Evolutionary conservation across 2,797 vertebrate species (phyloP).

Genomic region (Zalophus californianus): DNA sequence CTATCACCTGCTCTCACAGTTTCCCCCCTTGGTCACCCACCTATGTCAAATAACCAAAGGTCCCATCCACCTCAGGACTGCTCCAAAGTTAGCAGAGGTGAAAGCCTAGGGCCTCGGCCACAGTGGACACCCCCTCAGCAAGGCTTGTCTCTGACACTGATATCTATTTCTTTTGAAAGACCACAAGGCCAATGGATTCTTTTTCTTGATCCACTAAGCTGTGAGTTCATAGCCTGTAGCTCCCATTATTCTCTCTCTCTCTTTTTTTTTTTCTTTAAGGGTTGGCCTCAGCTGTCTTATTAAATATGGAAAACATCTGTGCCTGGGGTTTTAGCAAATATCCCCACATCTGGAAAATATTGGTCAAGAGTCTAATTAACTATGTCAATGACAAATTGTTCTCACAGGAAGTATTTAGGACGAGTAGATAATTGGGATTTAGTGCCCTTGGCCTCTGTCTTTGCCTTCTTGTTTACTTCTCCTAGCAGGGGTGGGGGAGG

Average conservation of each 20-base stretch:
- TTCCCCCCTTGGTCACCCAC: neutral
- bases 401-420: constrained; percentile 86
- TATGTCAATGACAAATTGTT: constrained; percentile 89
- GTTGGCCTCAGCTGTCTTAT: constrained; percentile 77
- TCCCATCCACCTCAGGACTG: neutral
- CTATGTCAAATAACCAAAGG: neutral
- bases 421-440: constrained; percentile 86
- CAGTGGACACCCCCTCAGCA: fast-evolving
- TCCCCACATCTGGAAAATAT: constrained; percentile 88
- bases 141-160: neutral
- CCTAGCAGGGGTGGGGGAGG: constrained; percentile 8
- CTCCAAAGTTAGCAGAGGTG: fast-evolving
- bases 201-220: constrained; percentile 1
- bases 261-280: neutral
- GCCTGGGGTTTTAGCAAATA: constrained; percentile 73
- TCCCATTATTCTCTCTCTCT: neutral
- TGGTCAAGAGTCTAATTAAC: constrained; percentile 87
- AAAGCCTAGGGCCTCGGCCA: fast-evolving
- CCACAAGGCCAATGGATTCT: neutral
- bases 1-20: neutral
- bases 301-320: constrained; percentile 86
- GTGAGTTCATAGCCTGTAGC: constrained; percentile 28
- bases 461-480: constrained; percentile 80
- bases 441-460: constrained; percentile 83
- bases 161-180: neutral